Evolutionary conservation across 2,113 vertebrate species (phyloP).

Genomic region (Rallus limicola): DNA sequence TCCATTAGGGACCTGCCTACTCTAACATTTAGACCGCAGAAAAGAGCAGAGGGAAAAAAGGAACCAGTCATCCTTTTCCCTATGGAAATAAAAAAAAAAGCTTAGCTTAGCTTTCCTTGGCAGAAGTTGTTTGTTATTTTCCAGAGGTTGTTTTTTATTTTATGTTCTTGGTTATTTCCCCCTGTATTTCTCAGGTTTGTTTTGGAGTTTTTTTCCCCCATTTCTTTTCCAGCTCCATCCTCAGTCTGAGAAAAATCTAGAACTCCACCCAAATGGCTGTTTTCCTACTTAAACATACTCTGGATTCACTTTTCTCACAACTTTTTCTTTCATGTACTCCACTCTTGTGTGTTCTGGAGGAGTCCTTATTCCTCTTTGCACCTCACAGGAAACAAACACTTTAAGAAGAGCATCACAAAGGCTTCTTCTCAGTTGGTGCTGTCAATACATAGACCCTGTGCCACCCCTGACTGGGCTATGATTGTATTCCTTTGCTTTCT

Average conservation of each 20-base stretch:
- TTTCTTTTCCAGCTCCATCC: background rate
- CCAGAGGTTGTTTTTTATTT: no score
- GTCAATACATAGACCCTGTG: fast-evolving
- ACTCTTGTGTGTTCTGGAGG: fast-evolving
- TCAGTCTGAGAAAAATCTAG: background rate
- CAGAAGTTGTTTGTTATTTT: background rate
- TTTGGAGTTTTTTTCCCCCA: fast-evolving
- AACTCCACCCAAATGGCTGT: background rate
- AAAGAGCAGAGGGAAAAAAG: background rate
- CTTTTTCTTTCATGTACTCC: background rate
- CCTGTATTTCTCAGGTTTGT: background rate
- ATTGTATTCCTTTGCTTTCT: background rate
- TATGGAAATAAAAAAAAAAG: background rate
- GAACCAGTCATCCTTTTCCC: background rate
- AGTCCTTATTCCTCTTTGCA: background rate
- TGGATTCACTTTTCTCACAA: background rate
- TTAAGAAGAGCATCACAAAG: background rate
- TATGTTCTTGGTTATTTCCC: no score
- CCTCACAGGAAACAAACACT: background rate
- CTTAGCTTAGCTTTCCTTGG: background rate
- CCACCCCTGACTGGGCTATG: background rate
- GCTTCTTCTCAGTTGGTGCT: background rate
- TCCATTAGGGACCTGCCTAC: background rate
- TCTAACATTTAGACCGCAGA: background rate
- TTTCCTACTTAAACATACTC: background rate